Evolutionary conservation across 1,140 invertebrate genomes (phyloP).

Genomic region (Trialeurodes vaporariorum): DNA sequence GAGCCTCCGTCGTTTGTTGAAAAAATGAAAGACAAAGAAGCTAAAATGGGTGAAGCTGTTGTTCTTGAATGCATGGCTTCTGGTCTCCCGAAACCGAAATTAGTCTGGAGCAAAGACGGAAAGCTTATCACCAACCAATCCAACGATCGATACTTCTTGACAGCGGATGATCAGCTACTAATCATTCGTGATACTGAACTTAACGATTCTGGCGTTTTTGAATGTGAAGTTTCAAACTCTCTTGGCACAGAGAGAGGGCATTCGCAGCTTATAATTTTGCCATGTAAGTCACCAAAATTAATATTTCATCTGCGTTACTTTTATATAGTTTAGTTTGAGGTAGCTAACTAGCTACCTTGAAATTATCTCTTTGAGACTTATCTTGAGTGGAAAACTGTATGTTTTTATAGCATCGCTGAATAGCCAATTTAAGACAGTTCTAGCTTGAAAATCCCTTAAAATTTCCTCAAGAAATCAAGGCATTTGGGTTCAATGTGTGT

Average conservation of each 20-base stretch:
- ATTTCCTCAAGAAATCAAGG: too few relatives aligned
- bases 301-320: too few relatives aligned
- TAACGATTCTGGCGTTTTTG: conserved; percentile 71
- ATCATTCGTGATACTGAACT: conserved; percentile 68
- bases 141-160: conserved; percentile 54
- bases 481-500: too few relatives aligned
- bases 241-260: conserved; percentile 51
- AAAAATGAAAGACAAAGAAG: conserved; percentile 72
- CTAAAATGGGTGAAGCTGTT: conserved; percentile 59
- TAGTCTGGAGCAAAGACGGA: conserved; percentile 84
- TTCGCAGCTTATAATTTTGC: conserved; percentile 42
- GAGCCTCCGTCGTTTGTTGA: conserved; percentile 76
- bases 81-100: conserved; percentile 70
- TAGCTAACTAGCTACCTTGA: too few relatives aligned
- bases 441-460: too few relatives aligned
- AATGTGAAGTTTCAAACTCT: conserved; percentile 78
- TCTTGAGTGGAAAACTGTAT: too few relatives aligned
- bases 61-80: conserved; percentile 79
- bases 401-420: too few relatives aligned
- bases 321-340: too few relatives aligned
- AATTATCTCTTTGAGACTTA: too few relatives aligned
- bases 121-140: conserved; percentile 49
- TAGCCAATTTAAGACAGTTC: too few relatives aligned
- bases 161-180: conserved; percentile 71
- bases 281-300: too few relatives aligned